Evolutionary conservation across 2,113 vertebrate species (phyloP).

Genomic region (Macrotis lagotis): DNA sequence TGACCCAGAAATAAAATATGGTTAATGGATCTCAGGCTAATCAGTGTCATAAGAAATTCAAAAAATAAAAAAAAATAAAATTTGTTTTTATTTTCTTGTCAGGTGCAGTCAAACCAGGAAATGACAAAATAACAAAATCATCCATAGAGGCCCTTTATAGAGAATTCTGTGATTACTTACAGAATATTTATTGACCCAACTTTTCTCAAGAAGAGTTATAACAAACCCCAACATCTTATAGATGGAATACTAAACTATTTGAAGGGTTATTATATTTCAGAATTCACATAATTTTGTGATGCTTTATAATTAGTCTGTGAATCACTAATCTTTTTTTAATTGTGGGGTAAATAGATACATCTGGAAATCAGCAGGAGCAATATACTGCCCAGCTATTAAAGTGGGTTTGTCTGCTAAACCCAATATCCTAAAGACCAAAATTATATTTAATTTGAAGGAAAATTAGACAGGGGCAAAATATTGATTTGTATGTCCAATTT

Average conservation of each 20-base stretch:
- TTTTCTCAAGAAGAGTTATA: background rate
- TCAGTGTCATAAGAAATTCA: background rate
- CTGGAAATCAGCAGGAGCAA: slow-evolving; percentile 67
- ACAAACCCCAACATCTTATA: background rate
- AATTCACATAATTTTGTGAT: slow-evolving; percentile 25
- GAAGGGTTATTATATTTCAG: too few relatives aligned
- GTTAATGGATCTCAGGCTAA: background rate
- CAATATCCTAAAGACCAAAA: too few relatives aligned
- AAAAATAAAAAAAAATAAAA: background rate
- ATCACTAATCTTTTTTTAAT: slow-evolving; percentile 61
- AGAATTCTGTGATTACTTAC: background rate
- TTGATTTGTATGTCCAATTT: too few relatives aligned
- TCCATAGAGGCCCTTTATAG: background rate
- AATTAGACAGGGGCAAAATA: too few relatives aligned
- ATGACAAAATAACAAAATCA: too few relatives aligned
- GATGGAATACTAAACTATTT: background rate
- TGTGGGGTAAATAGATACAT: slow-evolving; percentile 47
- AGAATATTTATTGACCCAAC: background rate
- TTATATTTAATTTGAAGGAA: too few relatives aligned
- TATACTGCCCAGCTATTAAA: slow-evolving; percentile 64
- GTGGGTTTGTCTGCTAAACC: slow-evolving; percentile 40
- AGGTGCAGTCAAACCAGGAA: background rate
- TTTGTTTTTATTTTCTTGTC: background rate
- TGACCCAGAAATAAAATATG: background rate
- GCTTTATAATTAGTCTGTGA: slow-evolving; percentile 71